Base-by-base conservation (phyloP, 2,113 vertebrate species). In the Dunckerocampus dactyliophorus region DNA sequence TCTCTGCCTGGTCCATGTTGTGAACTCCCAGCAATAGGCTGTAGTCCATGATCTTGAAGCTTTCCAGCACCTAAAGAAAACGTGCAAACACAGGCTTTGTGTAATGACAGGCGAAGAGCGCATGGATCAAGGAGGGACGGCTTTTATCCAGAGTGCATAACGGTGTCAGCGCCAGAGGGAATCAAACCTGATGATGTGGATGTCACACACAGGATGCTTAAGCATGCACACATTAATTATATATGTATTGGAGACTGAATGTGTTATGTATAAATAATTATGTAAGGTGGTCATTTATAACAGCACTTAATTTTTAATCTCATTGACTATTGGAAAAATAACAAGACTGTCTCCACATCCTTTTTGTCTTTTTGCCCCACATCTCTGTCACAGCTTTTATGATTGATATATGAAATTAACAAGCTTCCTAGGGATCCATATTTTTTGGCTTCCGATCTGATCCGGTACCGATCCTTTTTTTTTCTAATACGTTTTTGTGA, bases 21-120 rank as follows among this genome's bases (percentile, higher is more conserved):
- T 99, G 97, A 50, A 99, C 94, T 0, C 97, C 97, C 12, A 99
- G 90, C 77, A 99, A 90, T 59, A 99, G 89, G 80, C 96, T 98
- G 89, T 99, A 99, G 90, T 99, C 97, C 96, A 99, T 99, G 85
- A 98, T 99, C 89, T 99, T 98, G 82, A 99, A 99, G 76, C 97
- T 99, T 83, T 99, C 96, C 76, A 99, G 85, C 50, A 99, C 97
- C 97, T 99, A 82, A 68, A 20, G 52, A 22, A 10, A 62, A 31
- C 31, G 22, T 55, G 52, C 43, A 46, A 43, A 43, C 0, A 20
- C 17, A 47, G 63, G 49, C n/a, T 16, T n/a, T 1, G 19, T 3
- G 6, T n/a, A 22, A 67, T 48, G 55, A 62, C 56, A 21, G 52
- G 59, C 20, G 14, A 0, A 31, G 0, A 50, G 71, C 0, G 6